These are phyloP conservation scores for Accipiter virgatus DNA, from an alignment of 2,113 vertebrate species.

Conservation along the genomic window DNA sequence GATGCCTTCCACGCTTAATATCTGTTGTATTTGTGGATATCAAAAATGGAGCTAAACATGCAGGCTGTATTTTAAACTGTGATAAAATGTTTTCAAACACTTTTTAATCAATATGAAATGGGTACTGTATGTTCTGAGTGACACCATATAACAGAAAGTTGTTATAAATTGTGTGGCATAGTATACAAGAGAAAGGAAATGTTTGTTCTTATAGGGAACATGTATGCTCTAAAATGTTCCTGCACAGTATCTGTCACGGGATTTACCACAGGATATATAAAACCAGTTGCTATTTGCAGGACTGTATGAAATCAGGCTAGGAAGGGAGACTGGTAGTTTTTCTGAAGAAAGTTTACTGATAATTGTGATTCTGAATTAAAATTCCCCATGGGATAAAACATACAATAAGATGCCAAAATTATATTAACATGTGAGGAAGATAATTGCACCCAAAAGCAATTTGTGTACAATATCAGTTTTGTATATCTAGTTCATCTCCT, in stretches of 20 bases:
- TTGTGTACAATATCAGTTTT: background rate
- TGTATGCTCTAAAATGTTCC: background rate
- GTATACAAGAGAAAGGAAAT: background rate
- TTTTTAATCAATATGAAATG: slow-evolving; percentile 21
- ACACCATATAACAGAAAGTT: background rate
- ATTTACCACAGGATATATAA: background rate
- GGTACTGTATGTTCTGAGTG: background rate
- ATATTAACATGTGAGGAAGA: slow-evolving; percentile 25
- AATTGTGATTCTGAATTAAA: slow-evolving; percentile 25
- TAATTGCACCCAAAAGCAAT: slow-evolving; percentile 57
- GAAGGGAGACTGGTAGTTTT: background rate
- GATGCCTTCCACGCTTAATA: slow-evolving; percentile 27
- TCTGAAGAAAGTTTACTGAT: background rate
- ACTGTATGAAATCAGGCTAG: background rate
- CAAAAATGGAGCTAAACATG: slow-evolving; percentile 3
- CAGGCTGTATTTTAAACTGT: slow-evolving; percentile 14
- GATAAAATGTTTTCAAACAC: slow-evolving; percentile 5
- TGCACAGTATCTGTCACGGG: background rate
- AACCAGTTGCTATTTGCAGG: background rate
- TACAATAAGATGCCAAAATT: slow-evolving; percentile 28
- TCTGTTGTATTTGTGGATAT: slow-evolving; percentile 30
- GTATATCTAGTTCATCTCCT: background rate
- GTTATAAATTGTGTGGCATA: background rate
- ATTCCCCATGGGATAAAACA: slow-evolving; percentile 22
- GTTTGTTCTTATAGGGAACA: background rate